Evolutionary conservation across 1,140 invertebrate species (phyloP).

Genomic region (Venustaconcha ellipsiformis): DNA sequence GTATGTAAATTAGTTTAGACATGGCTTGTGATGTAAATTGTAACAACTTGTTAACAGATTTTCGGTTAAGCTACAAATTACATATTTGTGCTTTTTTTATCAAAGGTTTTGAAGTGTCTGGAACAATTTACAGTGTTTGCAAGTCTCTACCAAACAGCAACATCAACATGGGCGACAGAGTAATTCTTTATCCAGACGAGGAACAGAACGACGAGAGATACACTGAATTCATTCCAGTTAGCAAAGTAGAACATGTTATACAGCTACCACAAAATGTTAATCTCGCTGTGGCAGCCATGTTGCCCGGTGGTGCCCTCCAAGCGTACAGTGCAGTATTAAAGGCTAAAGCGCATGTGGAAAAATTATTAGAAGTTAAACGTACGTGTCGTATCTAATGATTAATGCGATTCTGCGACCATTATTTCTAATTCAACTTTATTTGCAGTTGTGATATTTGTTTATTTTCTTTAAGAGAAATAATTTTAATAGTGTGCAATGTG

Average conservation of each 20-base stretch:
- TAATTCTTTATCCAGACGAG: slow-evolving; percentile 55
- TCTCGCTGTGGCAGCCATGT: slow-evolving; percentile 59
- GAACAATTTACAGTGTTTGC: slow-evolving; percentile 54
- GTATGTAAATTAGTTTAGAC: no score
- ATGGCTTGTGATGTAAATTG: no score
- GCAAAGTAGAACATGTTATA: slow-evolving; percentile 46
- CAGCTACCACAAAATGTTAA: slow-evolving; percentile 55
- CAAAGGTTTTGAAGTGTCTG: slow-evolving; percentile 54
- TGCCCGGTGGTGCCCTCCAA: slow-evolving; percentile 59
- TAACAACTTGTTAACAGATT: no score
- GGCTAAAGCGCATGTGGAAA: slow-evolving; percentile 59
- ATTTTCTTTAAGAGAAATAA: no score
- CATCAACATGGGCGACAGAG: slow-evolving; percentile 51
- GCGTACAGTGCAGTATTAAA: slow-evolving; percentile 58
- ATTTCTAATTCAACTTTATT: no score
- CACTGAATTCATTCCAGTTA: slow-evolving; percentile 55
- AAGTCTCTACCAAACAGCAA: slow-evolving; percentile 56
- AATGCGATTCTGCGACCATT: no score
- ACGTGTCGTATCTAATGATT: slow-evolving; percentile 25
- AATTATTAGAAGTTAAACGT: slow-evolving; percentile 62
- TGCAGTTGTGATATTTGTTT: no score
- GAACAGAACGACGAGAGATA: slow-evolving; percentile 45
- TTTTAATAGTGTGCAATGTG: no score
- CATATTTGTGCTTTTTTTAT: neutral
- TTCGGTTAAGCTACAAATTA: neutral